Base-by-base conservation (phyloP, 2,113 vertebrate genomes). In the Scopus umbretta region DNA sequence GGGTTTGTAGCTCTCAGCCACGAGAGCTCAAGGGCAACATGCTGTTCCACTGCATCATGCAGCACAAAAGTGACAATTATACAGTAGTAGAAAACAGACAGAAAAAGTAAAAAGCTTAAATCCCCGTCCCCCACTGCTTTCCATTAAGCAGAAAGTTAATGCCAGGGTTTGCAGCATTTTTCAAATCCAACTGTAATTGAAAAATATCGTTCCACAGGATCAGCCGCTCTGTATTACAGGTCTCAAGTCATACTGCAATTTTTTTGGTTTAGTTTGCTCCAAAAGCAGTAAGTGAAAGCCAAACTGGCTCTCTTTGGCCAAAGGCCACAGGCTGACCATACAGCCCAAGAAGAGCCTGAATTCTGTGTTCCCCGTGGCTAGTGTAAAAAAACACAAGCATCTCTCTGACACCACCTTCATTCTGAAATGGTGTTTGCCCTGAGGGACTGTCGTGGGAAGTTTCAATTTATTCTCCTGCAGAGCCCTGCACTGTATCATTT, bases 391-490 rank as follows among this genome's bases (percentile, higher is more conserved):
- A 49, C 17, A 52, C 61, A 73, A 89, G 74, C 42, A 81, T 43
- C 71, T 38, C 86, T 75, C 82, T 74, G 72, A 96, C 55, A 90
- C 84, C 76, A 96, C 63, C 52, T 91, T 73, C 94, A 67, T 56
- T 43, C 56, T 55, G 59, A 96, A 91, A 93, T 16, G 55, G 58
- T 74, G 70, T 67, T 86, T 95, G 91, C 63, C 89, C n/a, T 2
- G 3, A 81, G 52, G 72, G 81, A 91, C 86, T 70, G 63, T 90
- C 10, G 7, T 8, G 66, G 72, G 58, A 91, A 94, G 79, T 93
- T 93, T 63, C 95, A 67, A 70, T 95, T 89, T 90, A 34, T 93
- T 83, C 82, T 95, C 50, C 75, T 89, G 84, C 72, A 88, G 78
- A 42, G 86, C 30, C 71, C 58, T 94, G 56, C 5, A 14, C 70